Evolutionary conservation across 2,888 invertebrate species (phyloP).

Genomic region (Hypolimnas misippus): DNA sequence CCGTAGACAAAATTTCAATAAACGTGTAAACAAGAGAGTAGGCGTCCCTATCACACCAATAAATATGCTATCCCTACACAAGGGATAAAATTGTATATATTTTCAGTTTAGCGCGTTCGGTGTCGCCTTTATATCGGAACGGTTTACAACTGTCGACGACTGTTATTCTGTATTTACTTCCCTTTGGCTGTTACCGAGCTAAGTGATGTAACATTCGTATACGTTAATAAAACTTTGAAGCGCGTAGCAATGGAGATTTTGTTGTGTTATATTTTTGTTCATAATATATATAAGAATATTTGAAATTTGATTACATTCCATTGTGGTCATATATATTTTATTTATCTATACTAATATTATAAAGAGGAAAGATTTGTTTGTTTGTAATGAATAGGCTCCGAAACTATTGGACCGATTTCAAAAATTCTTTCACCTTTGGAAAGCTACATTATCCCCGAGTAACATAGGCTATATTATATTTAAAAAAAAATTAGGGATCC

Average conservation of each 20-base stretch:
- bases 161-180: slow-evolving; percentile 35
- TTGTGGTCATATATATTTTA: no score
- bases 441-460: no score
- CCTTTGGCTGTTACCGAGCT: slow-evolving; percentile 19
- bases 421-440: no score
- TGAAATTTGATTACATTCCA: no score
- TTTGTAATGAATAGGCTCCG: no score
- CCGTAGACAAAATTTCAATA: background rate
- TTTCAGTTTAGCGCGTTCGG: slow-evolving; percentile 28
- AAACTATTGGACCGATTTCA: no score
- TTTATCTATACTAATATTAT: no score
- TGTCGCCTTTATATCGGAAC: slow-evolving; percentile 33
- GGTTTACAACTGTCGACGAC: slow-evolving; percentile 34
- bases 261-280: background rate
- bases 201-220: slow-evolving; percentile 17
- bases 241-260: background rate
- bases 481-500: no score
- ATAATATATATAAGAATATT: no score
- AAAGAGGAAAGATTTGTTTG: no score
- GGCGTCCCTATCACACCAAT: background rate
- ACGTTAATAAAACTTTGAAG: slow-evolving; percentile 6
- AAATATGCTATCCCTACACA: slow-evolving; percentile 20
- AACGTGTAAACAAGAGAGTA: background rate
- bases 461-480: no score
- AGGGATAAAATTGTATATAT: slow-evolving; percentile 29